phyloP scores from a whole-genome alignment of 2,888 invertebrate species.

The Netelia melanura region DNA sequence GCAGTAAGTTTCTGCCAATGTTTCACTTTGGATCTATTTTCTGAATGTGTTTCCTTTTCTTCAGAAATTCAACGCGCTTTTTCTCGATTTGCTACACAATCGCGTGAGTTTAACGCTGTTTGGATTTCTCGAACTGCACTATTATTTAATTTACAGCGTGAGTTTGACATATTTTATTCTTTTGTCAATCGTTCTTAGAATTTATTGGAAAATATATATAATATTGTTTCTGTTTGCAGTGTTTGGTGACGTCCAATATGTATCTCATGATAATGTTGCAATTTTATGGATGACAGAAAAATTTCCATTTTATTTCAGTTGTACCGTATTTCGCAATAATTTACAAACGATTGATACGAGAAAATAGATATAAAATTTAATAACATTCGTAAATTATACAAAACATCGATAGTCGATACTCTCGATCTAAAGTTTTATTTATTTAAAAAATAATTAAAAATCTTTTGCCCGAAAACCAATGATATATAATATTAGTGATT shows the following conservation, averaged over 20 bases:
- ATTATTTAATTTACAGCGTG: conserved; percentile 41
- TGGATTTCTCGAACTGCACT: conserved; percentile 39
- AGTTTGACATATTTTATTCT: background rate
- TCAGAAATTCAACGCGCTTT: conserved; percentile 27
- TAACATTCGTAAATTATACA: no score
- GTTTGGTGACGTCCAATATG: conserved; percentile 6
- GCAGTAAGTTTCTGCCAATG: background rate
- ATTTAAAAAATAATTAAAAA: background rate
- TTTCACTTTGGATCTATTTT: background rate
- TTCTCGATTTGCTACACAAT: conserved; percentile 54
- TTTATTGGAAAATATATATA: background rate
- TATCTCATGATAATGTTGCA: conserved; percentile 52
- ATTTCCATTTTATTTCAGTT: background rate
- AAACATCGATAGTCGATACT: no score
- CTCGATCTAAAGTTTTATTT: background rate
- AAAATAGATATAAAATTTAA: background rate
- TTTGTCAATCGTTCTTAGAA: background rate
- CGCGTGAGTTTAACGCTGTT: conserved; percentile 30
- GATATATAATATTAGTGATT: no score
- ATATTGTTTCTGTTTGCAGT: conserved; percentile 30
- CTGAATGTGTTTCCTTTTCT: background rate
- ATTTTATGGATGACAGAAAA: conserved; percentile 31
- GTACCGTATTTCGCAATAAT: background rate
- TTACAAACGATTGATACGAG: no score
- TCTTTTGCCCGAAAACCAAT: no score